Evolutionary conservation across 1,140 invertebrate genomes (phyloP).

Genomic region (Heliconius congener): DNA sequence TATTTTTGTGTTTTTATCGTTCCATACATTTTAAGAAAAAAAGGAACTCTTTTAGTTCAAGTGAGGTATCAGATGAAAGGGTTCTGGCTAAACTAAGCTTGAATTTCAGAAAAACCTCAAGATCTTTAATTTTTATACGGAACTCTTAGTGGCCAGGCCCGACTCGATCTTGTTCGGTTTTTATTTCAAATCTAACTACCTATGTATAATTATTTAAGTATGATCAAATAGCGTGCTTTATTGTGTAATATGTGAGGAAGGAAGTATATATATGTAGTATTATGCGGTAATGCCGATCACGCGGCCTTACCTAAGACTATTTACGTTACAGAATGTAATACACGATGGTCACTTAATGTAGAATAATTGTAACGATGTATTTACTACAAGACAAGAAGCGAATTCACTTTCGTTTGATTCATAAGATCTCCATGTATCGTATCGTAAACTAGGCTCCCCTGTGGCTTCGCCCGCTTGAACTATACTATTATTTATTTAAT

Average conservation of each 20-base stretch:
- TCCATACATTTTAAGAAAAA: too few species aligned
- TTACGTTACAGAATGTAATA: conserved; percentile 31
- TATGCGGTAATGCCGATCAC: conserved; percentile 56
- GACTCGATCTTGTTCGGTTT: too few species aligned
- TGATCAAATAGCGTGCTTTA: conserved; percentile 44
- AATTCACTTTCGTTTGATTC: not conserved
- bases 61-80: too few species aligned
- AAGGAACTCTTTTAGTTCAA: too few species aligned
- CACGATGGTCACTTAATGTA: conserved; percentile 28
- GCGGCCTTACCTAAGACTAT: conserved; percentile 52
- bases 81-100: too few species aligned
- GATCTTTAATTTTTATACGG: too few species aligned
- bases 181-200: too few species aligned
- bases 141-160: too few species aligned
- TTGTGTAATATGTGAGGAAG: conserved; percentile 66
- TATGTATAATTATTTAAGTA: not conserved
- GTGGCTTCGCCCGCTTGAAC: not conserved
- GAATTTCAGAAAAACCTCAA: too few species aligned
- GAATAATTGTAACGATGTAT: conserved; percentile 3
- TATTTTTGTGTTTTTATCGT: too few species aligned
- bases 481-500: not conserved
- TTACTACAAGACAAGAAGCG: not conserved
- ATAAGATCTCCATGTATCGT: not conserved
- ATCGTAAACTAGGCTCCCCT: not conserved
- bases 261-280: conserved; percentile 56